Percentiles rank a stretch among this genome's conserved stretches.
Conservation (phyloP, 2,113 vertebrate genomes). For the Bubo blakistoni region DNA sequence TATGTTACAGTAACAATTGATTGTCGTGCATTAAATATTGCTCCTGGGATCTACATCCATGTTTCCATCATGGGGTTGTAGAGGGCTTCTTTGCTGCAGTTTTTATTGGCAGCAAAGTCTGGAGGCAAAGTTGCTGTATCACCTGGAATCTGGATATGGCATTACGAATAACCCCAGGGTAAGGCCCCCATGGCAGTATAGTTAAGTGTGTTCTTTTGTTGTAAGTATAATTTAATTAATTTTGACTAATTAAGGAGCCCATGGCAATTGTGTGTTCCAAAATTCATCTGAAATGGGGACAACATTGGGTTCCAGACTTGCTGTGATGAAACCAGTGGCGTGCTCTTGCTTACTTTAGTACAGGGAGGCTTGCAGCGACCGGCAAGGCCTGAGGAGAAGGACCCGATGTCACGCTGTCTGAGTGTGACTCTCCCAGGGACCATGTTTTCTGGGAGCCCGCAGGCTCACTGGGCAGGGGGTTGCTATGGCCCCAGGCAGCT, state of each 20-base stretch:
- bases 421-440: not conserved
- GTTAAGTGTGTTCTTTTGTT: not conserved
- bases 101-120: not conserved
- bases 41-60: not conserved
- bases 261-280: not conserved
- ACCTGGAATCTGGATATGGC: not conserved
- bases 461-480: accelerated
- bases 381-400: not conserved
- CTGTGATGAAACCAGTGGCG: not conserved
- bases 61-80: not conserved
- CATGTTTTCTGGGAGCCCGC: not conserved
- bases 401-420: accelerated
- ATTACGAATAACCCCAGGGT: accelerated
- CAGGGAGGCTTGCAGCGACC: not conserved
- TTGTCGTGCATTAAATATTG: not conserved
- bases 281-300: not conserved
- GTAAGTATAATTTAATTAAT: not conserved
- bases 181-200: not conserved
- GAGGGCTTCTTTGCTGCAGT: not conserved
- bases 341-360: not conserved
- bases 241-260: not conserved
- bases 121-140: not conserved
- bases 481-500: not conserved
- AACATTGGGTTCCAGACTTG: not conserved
- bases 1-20: not conserved